A percentile compares a stretch with the other conserved stretches of the same genome.
phyloP scores from a whole-genome alignment of 2,113 vertebrate species.

The Oryzias melastigma region DNA sequence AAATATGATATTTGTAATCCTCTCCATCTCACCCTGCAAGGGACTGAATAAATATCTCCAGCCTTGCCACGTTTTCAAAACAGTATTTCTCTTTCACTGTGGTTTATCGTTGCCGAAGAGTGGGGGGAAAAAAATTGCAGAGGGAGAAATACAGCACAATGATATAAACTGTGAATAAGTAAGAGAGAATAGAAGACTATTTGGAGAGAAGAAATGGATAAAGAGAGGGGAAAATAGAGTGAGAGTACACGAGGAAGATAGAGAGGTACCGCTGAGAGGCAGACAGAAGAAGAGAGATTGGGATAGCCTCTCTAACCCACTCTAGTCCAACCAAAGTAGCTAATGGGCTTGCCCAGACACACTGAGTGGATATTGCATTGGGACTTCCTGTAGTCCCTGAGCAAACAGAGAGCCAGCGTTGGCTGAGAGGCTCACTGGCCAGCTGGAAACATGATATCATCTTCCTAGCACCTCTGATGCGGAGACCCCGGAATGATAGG shows the following conservation, averaged over 20 bases:
- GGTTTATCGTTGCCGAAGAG: constrained; percentile 32
- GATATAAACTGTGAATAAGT: constrained; percentile 40
- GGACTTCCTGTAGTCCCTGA: constrained; percentile 72
- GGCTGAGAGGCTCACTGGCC: constrained; percentile 62
- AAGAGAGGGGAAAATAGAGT: constrained; percentile 30
- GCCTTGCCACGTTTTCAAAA: constrained; percentile 32
- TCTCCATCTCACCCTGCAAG: constrained; percentile 44
- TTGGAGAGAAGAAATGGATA: constrained; percentile 16
- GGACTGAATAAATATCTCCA: constrained; percentile 49
- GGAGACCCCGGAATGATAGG: constrained; percentile 22
- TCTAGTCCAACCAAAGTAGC: constrained; percentile 63
- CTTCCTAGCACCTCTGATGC: constrained; percentile 41
- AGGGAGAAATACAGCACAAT: constrained; percentile 14
- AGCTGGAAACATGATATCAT: constrained; percentile 69
- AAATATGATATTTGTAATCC: constrained; percentile 63
- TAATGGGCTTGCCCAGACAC: constrained; percentile 73
- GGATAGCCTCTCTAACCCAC: constrained; percentile 58
- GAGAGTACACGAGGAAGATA: constrained; percentile 16
- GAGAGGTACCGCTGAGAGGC: constrained; percentile 32
- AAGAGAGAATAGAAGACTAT: constrained; percentile 35
- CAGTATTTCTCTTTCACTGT: constrained; percentile 41
- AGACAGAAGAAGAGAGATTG: constrained; percentile 39
- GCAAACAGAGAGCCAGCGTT: constrained; percentile 64
- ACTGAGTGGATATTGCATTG: constrained; percentile 76
- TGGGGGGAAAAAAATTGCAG: background rate